Conservation (phyloP, 2,888 invertebrate genomes). For the Bellardia pandia region DNA sequence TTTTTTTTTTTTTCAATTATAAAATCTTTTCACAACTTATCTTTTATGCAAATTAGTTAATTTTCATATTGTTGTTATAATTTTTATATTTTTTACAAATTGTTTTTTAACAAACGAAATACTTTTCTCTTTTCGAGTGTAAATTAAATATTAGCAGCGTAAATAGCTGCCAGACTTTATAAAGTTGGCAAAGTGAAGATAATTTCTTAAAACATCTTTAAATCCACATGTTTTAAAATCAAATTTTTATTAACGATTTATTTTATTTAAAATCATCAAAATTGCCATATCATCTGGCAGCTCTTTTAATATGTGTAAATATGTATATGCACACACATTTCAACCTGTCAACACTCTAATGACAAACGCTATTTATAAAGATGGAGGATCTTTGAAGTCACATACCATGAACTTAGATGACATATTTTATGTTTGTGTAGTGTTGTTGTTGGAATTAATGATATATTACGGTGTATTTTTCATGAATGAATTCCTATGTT, state of each 20-base stretch:
- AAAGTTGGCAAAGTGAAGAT: no score
- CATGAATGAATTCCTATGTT: not conserved
- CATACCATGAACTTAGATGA: slow-evolving; percentile 32
- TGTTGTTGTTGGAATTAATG: slow-evolving; percentile 13
- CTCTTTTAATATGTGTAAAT: no score
- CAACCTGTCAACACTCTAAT: slow-evolving; percentile 22
- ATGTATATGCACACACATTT: not conserved
- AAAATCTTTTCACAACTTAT: not conserved
- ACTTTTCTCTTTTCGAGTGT: slow-evolving; percentile 17
- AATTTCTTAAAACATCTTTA: no score
- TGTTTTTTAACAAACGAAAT: slow-evolving; percentile 3
- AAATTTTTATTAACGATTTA: no score
- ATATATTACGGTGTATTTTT: not conserved
- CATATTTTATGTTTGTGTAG: not conserved
- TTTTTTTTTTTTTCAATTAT: not conserved
- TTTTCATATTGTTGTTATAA: not conserved
- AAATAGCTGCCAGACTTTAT: no score
- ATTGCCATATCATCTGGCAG: no score
- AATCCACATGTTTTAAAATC: no score
- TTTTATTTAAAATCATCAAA: no score
- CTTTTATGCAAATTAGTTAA: not conserved
- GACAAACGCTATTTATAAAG: slow-evolving; percentile 35
- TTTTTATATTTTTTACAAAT: slow-evolving; percentile 17
- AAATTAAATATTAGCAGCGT: not conserved
- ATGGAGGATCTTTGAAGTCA: slow-evolving; percentile 12